These are phyloP conservation scores for Branchipolynoe longqiensis DNA, from an alignment of 2,888 invertebrate species.

Conservation along the genomic window DNA sequence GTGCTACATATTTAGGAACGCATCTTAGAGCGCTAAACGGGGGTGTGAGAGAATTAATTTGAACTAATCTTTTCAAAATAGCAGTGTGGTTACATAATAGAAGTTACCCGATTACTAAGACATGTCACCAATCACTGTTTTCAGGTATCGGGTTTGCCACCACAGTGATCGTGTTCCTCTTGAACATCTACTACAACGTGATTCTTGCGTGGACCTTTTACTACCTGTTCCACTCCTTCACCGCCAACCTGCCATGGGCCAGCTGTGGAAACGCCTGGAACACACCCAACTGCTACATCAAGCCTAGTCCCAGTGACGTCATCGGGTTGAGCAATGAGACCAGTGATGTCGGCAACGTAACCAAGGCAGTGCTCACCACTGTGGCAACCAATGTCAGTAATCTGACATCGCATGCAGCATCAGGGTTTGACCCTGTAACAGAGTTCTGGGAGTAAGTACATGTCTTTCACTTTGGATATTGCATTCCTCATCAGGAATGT, in stretches of 20 bases:
- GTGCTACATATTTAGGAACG: no score
- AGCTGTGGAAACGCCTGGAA: constrained; percentile 83
- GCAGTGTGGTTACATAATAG: neutral
- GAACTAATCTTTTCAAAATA: no score
- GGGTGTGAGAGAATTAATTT: no score
- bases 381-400: constrained; percentile 1
- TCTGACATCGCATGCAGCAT: constrained; percentile 26
- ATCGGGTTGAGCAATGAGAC: neutral
- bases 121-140: constrained; percentile 27
- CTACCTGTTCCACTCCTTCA: constrained; percentile 60
- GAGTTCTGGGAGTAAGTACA: constrained; percentile 65
- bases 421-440: constrained; percentile 61
- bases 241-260: constrained; percentile 81
- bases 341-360: neutral
- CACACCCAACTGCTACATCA: constrained; percentile 69
- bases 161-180: constrained; percentile 81
- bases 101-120: no score
- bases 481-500: no score
- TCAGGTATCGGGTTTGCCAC: constrained; percentile 83
- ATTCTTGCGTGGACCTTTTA: constrained; percentile 80
- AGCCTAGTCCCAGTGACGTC: neutral
- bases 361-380: neutral
- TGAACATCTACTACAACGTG: constrained; percentile 83
- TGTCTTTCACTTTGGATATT: no score
- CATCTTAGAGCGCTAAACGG: no score